Conservation (phyloP, 2,888 invertebrate genomes). For the Punctoribates punctum region DNA sequence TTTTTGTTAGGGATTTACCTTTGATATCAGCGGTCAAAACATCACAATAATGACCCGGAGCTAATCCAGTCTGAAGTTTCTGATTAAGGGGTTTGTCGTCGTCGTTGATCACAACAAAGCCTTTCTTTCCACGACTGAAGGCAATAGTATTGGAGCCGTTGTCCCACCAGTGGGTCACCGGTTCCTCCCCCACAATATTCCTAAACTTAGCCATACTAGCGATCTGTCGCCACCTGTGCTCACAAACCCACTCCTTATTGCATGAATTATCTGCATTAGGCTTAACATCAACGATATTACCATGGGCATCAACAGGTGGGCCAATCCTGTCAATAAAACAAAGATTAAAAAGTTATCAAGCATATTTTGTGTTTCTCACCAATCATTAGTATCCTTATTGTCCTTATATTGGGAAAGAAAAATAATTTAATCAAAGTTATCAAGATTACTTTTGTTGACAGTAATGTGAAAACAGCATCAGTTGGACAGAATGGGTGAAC, state of each 20-base stretch:
- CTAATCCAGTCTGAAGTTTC: conserved; percentile 63
- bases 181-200: conserved; percentile 51
- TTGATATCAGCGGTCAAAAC: conserved; percentile 67
- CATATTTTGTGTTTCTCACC: too few relatives aligned
- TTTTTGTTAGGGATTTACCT: conserved; percentile 11
- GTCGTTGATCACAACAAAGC: conserved; percentile 53
- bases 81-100: conserved; percentile 42
- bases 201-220: conserved; percentile 49
- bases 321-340: conserved; percentile 54
- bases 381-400: conserved; percentile 38
- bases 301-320: conserved; percentile 63
- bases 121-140: conserved; percentile 52
- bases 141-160: conserved; percentile 52
- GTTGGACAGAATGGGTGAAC: too few relatives aligned
- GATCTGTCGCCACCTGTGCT: conserved; percentile 49
- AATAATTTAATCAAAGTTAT: too few relatives aligned
- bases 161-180: conserved; percentile 51
- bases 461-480: too few relatives aligned
- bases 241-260: conserved; percentile 54
- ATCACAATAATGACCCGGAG: conserved; percentile 77
- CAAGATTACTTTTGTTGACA: too few relatives aligned
- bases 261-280: conserved; percentile 50
- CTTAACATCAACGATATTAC: conserved; percentile 11
- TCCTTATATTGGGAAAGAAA: too few relatives aligned
- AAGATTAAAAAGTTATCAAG: too few relatives aligned